Evolutionary conservation across 2,113 vertebrate genomes (phyloP).

Genomic region (Boleophthalmus pectinirostris): DNA sequence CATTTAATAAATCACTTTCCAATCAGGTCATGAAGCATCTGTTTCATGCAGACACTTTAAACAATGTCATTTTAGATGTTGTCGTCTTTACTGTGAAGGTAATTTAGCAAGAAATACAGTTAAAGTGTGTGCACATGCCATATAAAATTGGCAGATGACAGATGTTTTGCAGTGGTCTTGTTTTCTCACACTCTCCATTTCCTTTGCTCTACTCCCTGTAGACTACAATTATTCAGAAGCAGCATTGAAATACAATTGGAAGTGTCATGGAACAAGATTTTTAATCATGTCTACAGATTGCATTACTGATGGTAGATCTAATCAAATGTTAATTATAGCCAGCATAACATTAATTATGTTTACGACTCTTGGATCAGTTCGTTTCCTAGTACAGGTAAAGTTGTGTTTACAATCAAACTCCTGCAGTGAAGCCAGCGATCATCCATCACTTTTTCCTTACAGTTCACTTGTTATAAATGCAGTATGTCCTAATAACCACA

Average conservation of each 20-base stretch:
- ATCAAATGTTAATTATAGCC: not conserved
- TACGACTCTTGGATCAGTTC: not conserved
- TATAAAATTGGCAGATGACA: not conserved
- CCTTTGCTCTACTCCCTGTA: not conserved
- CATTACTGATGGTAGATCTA: not conserved
- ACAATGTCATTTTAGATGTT: conserved; percentile 32
- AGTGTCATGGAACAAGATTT: not conserved
- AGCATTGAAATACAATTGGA: not conserved
- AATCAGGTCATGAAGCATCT: conserved; percentile 15
- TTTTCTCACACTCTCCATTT: conserved; percentile 5
- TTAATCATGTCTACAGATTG: not conserved
- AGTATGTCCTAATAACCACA: too few relatives aligned
- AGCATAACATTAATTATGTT: conserved; percentile 2
- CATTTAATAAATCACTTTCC: conserved; percentile 31
- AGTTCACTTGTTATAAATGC: too few relatives aligned
- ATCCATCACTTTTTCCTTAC: too few relatives aligned
- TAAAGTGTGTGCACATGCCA: not conserved
- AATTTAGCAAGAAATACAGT: conserved; percentile 4
- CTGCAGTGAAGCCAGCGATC: not conserved
- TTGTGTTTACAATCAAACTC: not conserved
- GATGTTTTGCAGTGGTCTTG: conserved; percentile 2
- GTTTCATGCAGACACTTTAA: conserved; percentile 8
- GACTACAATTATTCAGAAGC: not conserved
- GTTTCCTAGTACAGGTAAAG: not conserved
- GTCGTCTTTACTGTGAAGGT: conserved; percentile 9